Base-by-base conservation (phyloP, 2,113 vertebrate species). In the Oreocharis arfaki region DNA sequence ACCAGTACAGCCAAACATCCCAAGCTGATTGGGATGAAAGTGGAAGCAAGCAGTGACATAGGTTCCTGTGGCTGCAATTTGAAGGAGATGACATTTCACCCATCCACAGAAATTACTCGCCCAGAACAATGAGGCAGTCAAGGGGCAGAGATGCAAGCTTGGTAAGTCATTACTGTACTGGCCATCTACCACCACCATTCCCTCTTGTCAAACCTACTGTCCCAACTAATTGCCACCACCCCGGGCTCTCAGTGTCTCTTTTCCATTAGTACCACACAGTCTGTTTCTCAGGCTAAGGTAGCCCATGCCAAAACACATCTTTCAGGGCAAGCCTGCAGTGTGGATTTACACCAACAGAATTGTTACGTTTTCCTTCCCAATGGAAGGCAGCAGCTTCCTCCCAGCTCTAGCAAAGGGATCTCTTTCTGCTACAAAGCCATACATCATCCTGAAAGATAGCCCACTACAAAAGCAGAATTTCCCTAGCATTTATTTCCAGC, bases 391-490 rank as follows among this genome's bases (percentile, higher is more conserved):
- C 55, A 59, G 76, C 64, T 89, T 95, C 78, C 76, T 81, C 64
- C 80, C 86, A 79, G 61, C 67, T 77, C 52, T 49, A 75, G 88
- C 47, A 78, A 89, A 93, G 80, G 69, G 69, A 92, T 92, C 57
- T 88, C 82, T 78, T 90, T 94, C 88, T 89, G 59, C 77, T 92
- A 77, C 88, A 60, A 74, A 90, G 76, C 26, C 61, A 87, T 93
- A 69, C 52, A 95, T 96, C 96, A 96, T 96, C 83, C 93, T 94
- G 90, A 95, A 92, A 92, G 85, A 87, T 8, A 49, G 85, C 44
- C 88, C 64, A 59, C 90, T 71, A 95, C 90, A 96, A 95, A 96
- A 96, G 95, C 85, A 78, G 88, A 41, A 78, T 77, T 90, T 88
- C 73, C 71, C 73, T 11, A 81, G 69, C 76, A 95, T 90, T 96